Evolutionary conservation across 2,888 invertebrate species (phyloP), one percentile per base, ranked within the genome.

Genomic region (Serrognathus titanus): DNA sequence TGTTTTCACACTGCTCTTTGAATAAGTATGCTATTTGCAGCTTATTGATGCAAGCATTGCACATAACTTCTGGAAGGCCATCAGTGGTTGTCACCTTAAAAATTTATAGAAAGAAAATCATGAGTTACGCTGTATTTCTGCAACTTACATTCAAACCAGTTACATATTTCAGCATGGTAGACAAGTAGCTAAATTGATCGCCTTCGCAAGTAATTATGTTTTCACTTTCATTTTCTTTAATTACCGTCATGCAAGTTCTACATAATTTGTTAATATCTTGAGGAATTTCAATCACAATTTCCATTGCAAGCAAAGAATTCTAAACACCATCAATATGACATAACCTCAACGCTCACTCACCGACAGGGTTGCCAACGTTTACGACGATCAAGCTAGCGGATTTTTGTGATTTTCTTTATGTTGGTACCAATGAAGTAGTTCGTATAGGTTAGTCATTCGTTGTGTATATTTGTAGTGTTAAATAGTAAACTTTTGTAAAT

Each of bases 1-100:
- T 57, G 55, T 61, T 57, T 49, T 64, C 63, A 55, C 69, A 70
- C 24, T 65, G 66, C 37, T 62, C 60, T 53, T 64, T 68, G 58
- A 67, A 70, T 20, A 47, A 55, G 48, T 63, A 68, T 12, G 60
- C 57, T 2, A 51, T 50, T 46, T 65, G 61, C 49, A 70, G 51
- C 37, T 60, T 52, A 38, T 61, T 55, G 9, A 61, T 50, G 57
- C 70, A 70, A 9, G 57, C 55, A 11, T 57, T 53, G 52, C 69
- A 70, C 45, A 70, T 58, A 51, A 61, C 61, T 38, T 60, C 59
- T 2, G 70, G 70, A 51, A 70, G 53, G 4, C 63, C 63, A 59
- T 70, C 69, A 37, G 64, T 58, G 41, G 58, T 48, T 41, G 51
- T 49, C 39, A 66, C 55, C 69, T 68, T 39, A 39, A 63, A 55